A percentile compares a stretch with the other conserved stretches of the same genome.
Conservation (phyloP, 2,113 vertebrate genomes). For the Strigops habroptila region DNA sequence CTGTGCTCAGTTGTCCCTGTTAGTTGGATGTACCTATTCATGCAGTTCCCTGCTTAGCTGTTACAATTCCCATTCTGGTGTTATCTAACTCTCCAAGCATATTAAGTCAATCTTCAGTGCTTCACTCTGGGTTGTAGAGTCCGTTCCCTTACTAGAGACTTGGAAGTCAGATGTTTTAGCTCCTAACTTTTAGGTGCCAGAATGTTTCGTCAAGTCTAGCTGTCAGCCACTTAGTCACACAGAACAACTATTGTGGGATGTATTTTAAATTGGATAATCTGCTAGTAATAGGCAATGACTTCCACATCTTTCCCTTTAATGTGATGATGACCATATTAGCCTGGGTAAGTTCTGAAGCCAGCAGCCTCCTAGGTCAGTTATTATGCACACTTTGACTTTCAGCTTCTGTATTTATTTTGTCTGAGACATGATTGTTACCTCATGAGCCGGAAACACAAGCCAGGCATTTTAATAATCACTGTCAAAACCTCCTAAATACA, state of each 20-base stretch:
- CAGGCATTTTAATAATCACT: constrained; percentile 50
- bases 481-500: constrained; percentile 7
- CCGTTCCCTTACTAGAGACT: background rate
- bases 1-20: background rate
- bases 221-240: background rate
- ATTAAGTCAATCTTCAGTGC: background rate
- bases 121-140: background rate
- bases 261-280: background rate
- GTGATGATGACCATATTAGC: background rate
- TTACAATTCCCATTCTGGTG: background rate
- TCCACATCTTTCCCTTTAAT: background rate
- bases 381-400: constrained; percentile 8
- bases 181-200: background rate
- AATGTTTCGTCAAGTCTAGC: background rate
- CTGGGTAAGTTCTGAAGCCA: background rate
- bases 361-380: background rate
- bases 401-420: constrained; percentile 25
- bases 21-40: background rate
- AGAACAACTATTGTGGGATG: background rate
- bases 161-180: background rate
- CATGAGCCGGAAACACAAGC: constrained; percentile 53
- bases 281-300: background rate
- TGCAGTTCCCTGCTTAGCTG: background rate
- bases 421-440: constrained; percentile 18
- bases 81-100: background rate